Conservation (phyloP, 2,888 invertebrate genomes). For the Caenorhabditis sp. region DNA sequence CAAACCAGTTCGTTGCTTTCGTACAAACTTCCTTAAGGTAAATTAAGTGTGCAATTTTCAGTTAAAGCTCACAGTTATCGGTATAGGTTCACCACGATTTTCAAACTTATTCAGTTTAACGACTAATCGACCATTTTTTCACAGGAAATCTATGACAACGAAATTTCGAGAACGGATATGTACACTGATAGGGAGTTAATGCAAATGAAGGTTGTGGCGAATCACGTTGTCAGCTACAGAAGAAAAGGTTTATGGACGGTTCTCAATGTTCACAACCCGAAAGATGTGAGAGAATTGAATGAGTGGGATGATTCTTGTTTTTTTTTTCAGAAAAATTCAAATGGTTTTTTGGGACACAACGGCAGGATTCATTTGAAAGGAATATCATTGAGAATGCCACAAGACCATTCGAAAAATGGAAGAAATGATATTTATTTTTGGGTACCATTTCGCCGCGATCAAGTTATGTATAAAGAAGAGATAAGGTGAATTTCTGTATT, state of each 20-base stretch:
- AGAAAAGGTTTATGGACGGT: neutral
- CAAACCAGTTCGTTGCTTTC: neutral
- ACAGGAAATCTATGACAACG: neutral
- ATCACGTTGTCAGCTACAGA: neutral
- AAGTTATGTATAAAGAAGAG: neutral
- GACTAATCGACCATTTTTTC: too few species aligned
- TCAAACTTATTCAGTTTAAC: too few species aligned
- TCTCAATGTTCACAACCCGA: neutral
- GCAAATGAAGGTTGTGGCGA: neutral
- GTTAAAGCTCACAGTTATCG: too few species aligned
- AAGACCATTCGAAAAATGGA: neutral
- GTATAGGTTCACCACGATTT: too few species aligned
- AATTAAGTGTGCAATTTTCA: neutral
- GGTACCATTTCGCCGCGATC: neutral
- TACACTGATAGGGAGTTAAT: neutral
- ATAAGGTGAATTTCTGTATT: neutral
- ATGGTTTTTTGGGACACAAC: too few species aligned
- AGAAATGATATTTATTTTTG: neutral
- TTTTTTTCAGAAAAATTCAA: too few species aligned
- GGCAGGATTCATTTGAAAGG: too few species aligned
- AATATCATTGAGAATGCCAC: neutral
- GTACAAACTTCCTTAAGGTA: neutral
- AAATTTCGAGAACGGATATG: neutral
- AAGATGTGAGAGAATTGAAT: neutral
- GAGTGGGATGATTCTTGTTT: too few species aligned